phyloP scores from a whole-genome alignment of 1,140 invertebrate genomes.

The Zaprionus africanus region DNA sequence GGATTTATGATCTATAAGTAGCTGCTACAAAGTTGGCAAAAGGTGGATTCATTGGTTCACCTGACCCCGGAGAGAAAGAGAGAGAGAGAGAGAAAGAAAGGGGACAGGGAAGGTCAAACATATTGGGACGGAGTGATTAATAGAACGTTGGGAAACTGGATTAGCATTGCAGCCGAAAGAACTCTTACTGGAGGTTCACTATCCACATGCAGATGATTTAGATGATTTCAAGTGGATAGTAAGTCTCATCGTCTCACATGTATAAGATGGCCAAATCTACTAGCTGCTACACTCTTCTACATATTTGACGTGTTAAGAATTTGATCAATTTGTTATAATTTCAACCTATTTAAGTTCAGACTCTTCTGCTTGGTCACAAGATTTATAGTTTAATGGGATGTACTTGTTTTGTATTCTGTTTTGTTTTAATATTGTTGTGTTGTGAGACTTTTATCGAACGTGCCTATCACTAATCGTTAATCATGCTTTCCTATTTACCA shows the following conservation, averaged over 20 bases:
- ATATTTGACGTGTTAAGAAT: neutral
- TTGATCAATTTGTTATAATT: slow-evolving; percentile 39
- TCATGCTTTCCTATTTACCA: slow-evolving; percentile 27
- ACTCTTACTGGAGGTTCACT: neutral
- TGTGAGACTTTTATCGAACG: slow-evolving; percentile 9
- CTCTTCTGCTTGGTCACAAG: slow-evolving; percentile 80
- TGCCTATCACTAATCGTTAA: slow-evolving; percentile 43
- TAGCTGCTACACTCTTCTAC: slow-evolving; percentile 18
- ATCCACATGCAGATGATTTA: neutral
- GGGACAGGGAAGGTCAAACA: slow-evolving; percentile 25
- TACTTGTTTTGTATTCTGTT: slow-evolving; percentile 25
- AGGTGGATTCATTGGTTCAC: slow-evolving; percentile 22
- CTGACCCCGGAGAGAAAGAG: neutral
- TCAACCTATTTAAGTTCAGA: slow-evolving; percentile 79
- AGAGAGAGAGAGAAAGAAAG: slow-evolving; percentile 7
- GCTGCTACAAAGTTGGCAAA: slow-evolving; percentile 27
- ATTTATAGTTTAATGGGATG: slow-evolving; percentile 41
- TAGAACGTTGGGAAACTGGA: slow-evolving; percentile 56
- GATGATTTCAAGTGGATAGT: neutral
- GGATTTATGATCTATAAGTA: slow-evolving; percentile 5
- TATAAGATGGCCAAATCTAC: slow-evolving; percentile 1
- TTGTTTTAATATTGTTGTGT: neutral
- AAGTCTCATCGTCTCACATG: neutral
- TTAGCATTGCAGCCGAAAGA: slow-evolving; percentile 5
- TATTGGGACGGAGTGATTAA: slow-evolving; percentile 57